Evolutionary conservation across 2,797 vertebrate species (phyloP), one percentile per base, ranked within the genome.

Genomic region (Eutrigla gurnardus): DNA sequence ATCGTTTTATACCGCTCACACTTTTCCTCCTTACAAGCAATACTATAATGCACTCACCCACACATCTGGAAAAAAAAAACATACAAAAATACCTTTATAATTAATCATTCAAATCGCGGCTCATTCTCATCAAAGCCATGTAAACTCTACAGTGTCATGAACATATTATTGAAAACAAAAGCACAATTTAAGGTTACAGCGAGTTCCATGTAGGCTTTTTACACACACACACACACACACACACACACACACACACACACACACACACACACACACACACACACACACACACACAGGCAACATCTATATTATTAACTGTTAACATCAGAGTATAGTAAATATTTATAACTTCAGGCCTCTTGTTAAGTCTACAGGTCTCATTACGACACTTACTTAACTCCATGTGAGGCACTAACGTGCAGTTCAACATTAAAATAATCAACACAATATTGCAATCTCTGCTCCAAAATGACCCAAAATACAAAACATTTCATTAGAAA

Each of bases 51-150:
- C 17, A 53, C 59, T 52, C 49, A 54, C n/a, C 46, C 54, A 47
- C 4, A 67, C 32, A 35, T 58, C 39, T 57, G 57, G 17, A 78
- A 77, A 70, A 75, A 66, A 25, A 70, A 73, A 17, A 69, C 57
- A 55, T 45, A 63, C 18, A 86, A 74, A 86, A 71, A 70, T 36
- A 70, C 63, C 52, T 73, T 80, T 46, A 82, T 43, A 52, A 63
- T 75, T 46, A 71, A 40, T 81, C 64, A 36, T 55, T 78, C 39
- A 82, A 63, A 75, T 70, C 88, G 88, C 85, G 86, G 82, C 86
- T 85, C 73, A 55, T 58, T 75, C 73, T 66, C 65, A 69, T 18
- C 6, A 18, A 54, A 25, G 14, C 74, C 68, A 79, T 35, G 32
- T 50, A 73, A 25, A 70, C 43, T 36, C 45, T n/a, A 70, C 65